Percentiles rank a stretch among this genome's conserved stretches.
Conservation (phyloP, 2,888 invertebrate genomes). For the Iselma pallidipennis region DNA sequence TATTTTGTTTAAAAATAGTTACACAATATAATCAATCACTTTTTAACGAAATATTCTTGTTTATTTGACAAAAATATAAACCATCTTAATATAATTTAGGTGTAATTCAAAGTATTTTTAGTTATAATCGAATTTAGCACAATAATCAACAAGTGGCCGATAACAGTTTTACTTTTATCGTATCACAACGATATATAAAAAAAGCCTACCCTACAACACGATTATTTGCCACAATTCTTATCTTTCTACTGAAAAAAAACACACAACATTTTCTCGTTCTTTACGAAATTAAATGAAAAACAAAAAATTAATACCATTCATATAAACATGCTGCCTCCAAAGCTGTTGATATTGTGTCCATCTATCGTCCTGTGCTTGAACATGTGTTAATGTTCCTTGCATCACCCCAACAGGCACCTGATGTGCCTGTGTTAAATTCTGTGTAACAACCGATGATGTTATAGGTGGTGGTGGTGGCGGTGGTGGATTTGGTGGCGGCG, state of each 20-base stretch:
- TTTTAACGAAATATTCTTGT: too few relatives aligned
- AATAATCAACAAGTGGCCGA: neutral
- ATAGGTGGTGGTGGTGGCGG: constrained; percentile 37
- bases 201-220: neutral
- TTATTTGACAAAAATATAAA: neutral
- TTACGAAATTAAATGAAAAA: too few relatives aligned
- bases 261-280: too few relatives aligned
- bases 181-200: neutral
- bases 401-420: constrained; percentile 68
- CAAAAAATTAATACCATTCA: constrained; percentile 67
- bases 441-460: constrained; percentile 42
- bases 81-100: too few relatives aligned
- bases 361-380: constrained; percentile 64
- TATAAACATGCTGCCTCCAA: constrained; percentile 79
- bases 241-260: too few relatives aligned
- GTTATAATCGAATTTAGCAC: neutral
- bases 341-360: constrained; percentile 79
- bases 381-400: constrained; percentile 67
- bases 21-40: too few relatives aligned
- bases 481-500: constrained; percentile 48
- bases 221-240: neutral
- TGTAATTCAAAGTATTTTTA: neutral
- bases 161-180: neutral
- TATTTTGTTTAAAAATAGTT: too few relatives aligned
- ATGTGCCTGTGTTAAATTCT: constrained; percentile 49